phyloP scores from a whole-genome alignment of 1,140 invertebrate species.

The Chlorops oryzae region DNA sequence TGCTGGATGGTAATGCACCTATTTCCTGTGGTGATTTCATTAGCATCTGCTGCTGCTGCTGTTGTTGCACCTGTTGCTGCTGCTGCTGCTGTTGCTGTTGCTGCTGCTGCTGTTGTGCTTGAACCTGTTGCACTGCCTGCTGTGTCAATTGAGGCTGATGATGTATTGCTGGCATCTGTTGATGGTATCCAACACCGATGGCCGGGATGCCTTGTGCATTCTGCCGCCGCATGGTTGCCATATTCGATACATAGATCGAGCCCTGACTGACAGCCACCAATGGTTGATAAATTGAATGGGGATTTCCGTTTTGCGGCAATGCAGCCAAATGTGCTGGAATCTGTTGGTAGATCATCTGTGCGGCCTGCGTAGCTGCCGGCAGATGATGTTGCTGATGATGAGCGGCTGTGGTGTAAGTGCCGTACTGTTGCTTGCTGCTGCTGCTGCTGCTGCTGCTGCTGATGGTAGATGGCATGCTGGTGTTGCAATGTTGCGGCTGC shows the following conservation, averaged over 20 bases:
- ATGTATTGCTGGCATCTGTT: slow-evolving; percentile 16
- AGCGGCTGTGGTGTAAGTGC: slow-evolving; percentile 37
- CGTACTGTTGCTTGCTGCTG: slow-evolving; percentile 32
- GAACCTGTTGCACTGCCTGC: slow-evolving; percentile 20
- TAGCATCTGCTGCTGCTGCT: slow-evolving; percentile 27
- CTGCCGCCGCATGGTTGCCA: slow-evolving; percentile 44
- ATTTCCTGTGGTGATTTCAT: slow-evolving; percentile 31
- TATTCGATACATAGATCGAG: slow-evolving; percentile 42
- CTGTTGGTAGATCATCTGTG: slow-evolving; percentile 43
- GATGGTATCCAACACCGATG: slow-evolving; percentile 36
- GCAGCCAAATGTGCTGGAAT: slow-evolving; percentile 41
- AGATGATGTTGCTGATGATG: slow-evolving; percentile 36
- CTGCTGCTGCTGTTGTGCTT: slow-evolving; percentile 20
- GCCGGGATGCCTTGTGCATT: slow-evolving; percentile 38
- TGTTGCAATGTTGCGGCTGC: slow-evolving; percentile 37
- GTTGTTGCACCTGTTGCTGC: slow-evolving; percentile 34
- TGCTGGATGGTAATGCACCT: slow-evolving; percentile 29
- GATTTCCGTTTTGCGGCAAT: slow-evolving; percentile 33
- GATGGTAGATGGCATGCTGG: slow-evolving; percentile 44
- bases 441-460: slow-evolving; percentile 35
- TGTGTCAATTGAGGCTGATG: slow-evolving; percentile 15
- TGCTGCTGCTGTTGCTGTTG: slow-evolving; percentile 36
- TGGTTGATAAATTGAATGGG: slow-evolving; percentile 45
- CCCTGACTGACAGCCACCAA: slow-evolving; percentile 42
- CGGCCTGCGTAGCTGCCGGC: slow-evolving; percentile 17